Percentiles rank a stretch among this genome's conserved stretches.
These are phyloP conservation scores for Chamaea fasciata DNA, from an alignment of 2,113 vertebrate genomes.

Conservation along the genomic window DNA sequence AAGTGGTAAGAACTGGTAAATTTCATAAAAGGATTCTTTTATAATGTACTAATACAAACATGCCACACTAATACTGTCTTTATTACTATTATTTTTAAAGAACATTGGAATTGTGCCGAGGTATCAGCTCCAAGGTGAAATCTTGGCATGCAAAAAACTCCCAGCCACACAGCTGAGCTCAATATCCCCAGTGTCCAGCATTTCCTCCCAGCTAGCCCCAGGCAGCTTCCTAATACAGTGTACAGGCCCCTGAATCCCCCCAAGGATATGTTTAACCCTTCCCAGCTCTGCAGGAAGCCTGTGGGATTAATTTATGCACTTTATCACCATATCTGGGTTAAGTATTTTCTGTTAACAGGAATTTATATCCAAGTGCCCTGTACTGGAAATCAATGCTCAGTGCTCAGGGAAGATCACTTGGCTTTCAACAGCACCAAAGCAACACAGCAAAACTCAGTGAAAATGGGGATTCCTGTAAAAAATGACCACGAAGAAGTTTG, in stretches of 20 bases:
- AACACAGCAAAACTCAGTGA: not conserved
- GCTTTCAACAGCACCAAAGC: not conserved
- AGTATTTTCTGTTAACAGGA: not conserved
- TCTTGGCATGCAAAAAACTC: not conserved
- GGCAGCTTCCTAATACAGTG: not conserved
- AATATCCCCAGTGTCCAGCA: not conserved
- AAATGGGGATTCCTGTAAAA: not conserved
- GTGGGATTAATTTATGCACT: not conserved
- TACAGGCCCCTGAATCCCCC: not conserved
- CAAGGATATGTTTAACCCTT: not conserved
- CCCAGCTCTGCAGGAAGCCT: not conserved
- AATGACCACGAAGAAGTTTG: not conserved
- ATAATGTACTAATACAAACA: not conserved
- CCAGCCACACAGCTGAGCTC: not conserved
- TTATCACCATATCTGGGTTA: not conserved
- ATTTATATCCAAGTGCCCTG: not conserved
- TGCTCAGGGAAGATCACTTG: not conserved
- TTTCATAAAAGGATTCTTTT: not conserved
- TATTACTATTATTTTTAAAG: not conserved
- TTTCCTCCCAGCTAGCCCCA: not conserved
- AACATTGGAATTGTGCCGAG: not conserved
- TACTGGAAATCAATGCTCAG: not conserved
- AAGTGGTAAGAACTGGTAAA: not conserved
- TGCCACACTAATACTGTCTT: not conserved
- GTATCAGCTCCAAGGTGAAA: not conserved